Percentiles rank a stretch among this genome's conserved stretches.
These are phyloP conservation scores for Myodes glareolus DNA, from an alignment of 2,113 vertebrate genomes.

Conservation along the genomic window DNA sequence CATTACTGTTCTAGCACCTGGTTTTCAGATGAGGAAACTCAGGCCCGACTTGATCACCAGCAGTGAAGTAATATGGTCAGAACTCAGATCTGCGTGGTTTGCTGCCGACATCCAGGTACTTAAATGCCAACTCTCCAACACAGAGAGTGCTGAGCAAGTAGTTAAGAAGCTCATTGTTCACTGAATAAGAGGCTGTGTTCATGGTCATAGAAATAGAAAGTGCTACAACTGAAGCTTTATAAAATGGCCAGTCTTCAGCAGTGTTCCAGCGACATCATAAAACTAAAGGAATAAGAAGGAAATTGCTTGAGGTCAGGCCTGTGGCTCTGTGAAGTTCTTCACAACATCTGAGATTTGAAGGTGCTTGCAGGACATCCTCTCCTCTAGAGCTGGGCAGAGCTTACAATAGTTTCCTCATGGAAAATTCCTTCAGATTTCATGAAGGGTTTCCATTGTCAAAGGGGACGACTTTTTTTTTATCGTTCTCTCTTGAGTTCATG, in stretches of 20 bases:
- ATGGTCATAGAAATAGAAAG: constrained; percentile 5
- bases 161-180: constrained; percentile 19
- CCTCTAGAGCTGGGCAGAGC: constrained; percentile 18
- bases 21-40: constrained; percentile 38
- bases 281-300: not conserved
- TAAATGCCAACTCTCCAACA: not conserved
- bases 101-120: not conserved
- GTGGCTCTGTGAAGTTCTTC: not conserved
- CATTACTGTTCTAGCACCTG: not conserved
- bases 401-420: not conserved
- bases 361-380: not conserved
- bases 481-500: constrained; percentile 26
- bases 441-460: constrained; percentile 67
- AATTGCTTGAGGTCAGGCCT: not conserved
- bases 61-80: not conserved
- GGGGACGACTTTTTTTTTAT: constrained; percentile 32
- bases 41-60: not conserved
- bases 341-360: not conserved
- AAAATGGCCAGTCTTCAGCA: not conserved
- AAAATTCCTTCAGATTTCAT: constrained; percentile 71
- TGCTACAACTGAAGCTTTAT: not conserved
- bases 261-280: not conserved
- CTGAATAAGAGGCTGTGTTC: not conserved
- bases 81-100: not conserved
- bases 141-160: not conserved